Evolutionary conservation across 2,113 vertebrate genomes (phyloP).

Genomic region (Tautogolabrus adspersus): DNA sequence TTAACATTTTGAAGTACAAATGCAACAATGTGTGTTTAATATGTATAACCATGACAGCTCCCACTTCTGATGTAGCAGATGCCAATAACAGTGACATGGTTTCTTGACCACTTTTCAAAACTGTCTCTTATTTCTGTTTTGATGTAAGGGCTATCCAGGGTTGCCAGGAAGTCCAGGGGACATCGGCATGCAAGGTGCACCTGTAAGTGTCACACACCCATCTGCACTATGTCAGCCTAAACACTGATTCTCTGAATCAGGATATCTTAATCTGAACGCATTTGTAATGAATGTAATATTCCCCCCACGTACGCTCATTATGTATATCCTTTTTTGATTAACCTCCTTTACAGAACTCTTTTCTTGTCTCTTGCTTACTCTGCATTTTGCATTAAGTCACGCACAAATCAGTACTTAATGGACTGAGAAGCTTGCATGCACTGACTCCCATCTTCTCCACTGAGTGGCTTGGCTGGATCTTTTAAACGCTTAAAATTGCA

Average conservation of each 20-base stretch:
- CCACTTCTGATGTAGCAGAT: not conserved
- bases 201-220: constrained; percentile 84
- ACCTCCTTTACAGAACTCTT: not conserved
- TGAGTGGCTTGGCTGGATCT: constrained; percentile 6
- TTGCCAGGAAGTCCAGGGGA: constrained; percentile 89
- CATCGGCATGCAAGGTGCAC: constrained; percentile 88
- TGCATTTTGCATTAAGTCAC: constrained; percentile 1
- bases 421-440: constrained; percentile 4
- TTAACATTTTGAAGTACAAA: not conserved
- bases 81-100: not conserved
- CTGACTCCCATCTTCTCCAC: constrained; percentile 11
- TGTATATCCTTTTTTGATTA: not conserved
- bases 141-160: constrained; percentile 92
- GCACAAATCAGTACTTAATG: constrained; percentile 3
- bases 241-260: not conserved
- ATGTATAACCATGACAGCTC: not conserved
- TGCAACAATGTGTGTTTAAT: not conserved
- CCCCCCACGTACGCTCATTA: too few relatives aligned
- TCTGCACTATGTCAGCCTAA: not conserved
- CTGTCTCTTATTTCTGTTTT: constrained; percentile 56
- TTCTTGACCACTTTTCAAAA: constrained; percentile 4
- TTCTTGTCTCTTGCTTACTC: not conserved
- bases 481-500: constrained; percentile 16
- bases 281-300: not conserved
- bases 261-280: not conserved